A percentile compares a stretch with the other conserved stretches of the same genome.
phyloP scores from a whole-genome alignment of 2,888 invertebrate species.

The Amaurobius ferox region DNA sequence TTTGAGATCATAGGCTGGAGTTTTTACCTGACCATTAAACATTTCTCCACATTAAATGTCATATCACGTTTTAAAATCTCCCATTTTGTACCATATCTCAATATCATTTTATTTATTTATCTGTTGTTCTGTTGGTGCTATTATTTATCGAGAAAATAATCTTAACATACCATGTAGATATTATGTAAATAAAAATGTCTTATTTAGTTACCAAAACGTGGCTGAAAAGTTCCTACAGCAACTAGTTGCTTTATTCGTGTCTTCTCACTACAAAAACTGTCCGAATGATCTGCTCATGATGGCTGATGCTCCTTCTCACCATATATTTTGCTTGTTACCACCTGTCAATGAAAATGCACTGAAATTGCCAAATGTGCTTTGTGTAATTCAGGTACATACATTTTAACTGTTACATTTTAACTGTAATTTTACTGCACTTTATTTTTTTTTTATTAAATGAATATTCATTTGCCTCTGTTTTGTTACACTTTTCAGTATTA shows the following conservation, averaged over 20 bases:
- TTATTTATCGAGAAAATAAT: too few species aligned
- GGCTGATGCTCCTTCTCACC: constrained; percentile 98
- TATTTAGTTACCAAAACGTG: constrained; percentile 97
- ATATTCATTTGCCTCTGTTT: too few species aligned
- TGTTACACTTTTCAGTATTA: too few species aligned
- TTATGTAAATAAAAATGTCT: constrained; percentile 85
- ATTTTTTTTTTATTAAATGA: too few species aligned
- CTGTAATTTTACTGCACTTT: too few species aligned
- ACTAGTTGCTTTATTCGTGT: constrained; percentile 94
- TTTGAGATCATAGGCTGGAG: too few species aligned
- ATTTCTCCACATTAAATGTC: too few species aligned
- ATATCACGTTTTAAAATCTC: too few species aligned
- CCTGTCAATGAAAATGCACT: constrained; percentile 85
- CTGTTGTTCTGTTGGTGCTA: too few species aligned
- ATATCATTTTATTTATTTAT: too few species aligned
- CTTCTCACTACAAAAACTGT: constrained; percentile 99
- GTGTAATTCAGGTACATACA: constrained; percentile 86
- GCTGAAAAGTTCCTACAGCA: constrained; percentile 89
- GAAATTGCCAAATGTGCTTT: constrained; percentile 91
- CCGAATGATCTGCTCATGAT: constrained; percentile 99
- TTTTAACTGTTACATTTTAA: neutral
- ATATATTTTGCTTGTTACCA: constrained; percentile 94
- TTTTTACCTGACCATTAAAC: too few species aligned
- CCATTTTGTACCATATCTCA: too few species aligned
- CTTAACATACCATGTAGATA: constrained; percentile 74